These are phyloP conservation scores for Troglohyphantes excavatus DNA, from an alignment of 2,888 invertebrate species.

Conservation along the genomic window DNA sequence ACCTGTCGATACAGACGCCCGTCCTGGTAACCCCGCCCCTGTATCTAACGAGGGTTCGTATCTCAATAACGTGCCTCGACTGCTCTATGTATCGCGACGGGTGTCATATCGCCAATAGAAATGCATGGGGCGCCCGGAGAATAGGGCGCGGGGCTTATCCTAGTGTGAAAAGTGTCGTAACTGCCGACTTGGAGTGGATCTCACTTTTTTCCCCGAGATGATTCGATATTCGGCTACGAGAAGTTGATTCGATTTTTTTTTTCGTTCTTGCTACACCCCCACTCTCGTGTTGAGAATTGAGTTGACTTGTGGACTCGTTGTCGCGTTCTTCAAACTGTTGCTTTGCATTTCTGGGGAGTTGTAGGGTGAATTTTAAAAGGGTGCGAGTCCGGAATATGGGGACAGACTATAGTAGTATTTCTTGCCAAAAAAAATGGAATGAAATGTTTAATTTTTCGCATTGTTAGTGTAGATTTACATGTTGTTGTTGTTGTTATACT, in stretches of 20 bases:
- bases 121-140: conserved; percentile 16
- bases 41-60: conserved; percentile 45
- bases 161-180: conserved; percentile 58
- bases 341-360: conserved; percentile 30
- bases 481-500: too few species aligned
- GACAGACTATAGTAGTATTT: too few species aligned
- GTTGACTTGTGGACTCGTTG: not conserved
- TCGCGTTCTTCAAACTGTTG: conserved; percentile 56
- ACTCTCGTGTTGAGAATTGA: not conserved
- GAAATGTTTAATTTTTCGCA: too few species aligned
- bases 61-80: conserved; percentile 54
- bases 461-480: too few species aligned
- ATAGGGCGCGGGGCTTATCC: not conserved
- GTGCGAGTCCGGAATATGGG: not conserved
- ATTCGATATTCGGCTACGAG: conserved; percentile 42
- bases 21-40: conserved; percentile 36
- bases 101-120: conserved; percentile 44
- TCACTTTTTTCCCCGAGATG: conserved; percentile 33
- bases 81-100: conserved; percentile 28
- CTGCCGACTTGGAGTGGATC: conserved; percentile 35
- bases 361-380: not conserved
- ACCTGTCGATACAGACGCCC: conserved; percentile 3
- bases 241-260: conserved; percentile 21
- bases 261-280: too few species aligned
- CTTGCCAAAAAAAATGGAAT: too few species aligned